Base-by-base conservation (phyloP, 2,888 invertebrate genomes). In the Tricholauxania praeusta region DNA sequence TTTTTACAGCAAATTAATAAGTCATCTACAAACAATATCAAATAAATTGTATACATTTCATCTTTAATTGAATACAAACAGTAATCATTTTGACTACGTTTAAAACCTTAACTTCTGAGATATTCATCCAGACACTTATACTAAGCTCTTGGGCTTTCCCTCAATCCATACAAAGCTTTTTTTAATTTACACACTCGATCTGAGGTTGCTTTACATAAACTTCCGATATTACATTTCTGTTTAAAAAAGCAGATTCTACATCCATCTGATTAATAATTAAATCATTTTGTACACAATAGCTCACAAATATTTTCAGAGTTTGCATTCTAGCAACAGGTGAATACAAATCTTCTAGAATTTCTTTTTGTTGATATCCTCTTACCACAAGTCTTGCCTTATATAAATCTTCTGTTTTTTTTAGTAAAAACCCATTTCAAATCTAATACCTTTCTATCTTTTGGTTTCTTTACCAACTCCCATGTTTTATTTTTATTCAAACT, bases 221-320 rank as follows among this genome's bases (percentile, higher is more conserved):
- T 66, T 74, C 73, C 8, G 73, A 74, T 15, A 52, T 59, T n/a
- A 73, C 48, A 51, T 71, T 48, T 57, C 74, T 79, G 76, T 81
- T 80, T 72, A 80, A 66, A 76, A 78, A 82, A 0, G 78, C 79
- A 32, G 81, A 79, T 69, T 80, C 22, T 22, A 22, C 22, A 22
- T 22, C 22, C 3, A 79, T 12, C 79, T 80, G 76, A 66, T 51
- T 32, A 66, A 66, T 71, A 60, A 71, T 14, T 64, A 70, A 64
- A 52, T 57, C 51, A 47, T 55, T 64, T 80, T 79, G 63, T 75
- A 80, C 80, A 78, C 78, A 69, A 48, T 76, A 79, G 52, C 78
- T 79, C 64, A 80, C 78, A 74, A 82, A 78, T 49, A 81, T 32
- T 77, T 82, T 82, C 12, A 82, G 75, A 4, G 82, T 82, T 75